These are phyloP conservation scores for Virgularia gustaviana DNA, from an alignment of 92 coral and sea anemone genomes.

Conservation along the genomic window DNA sequence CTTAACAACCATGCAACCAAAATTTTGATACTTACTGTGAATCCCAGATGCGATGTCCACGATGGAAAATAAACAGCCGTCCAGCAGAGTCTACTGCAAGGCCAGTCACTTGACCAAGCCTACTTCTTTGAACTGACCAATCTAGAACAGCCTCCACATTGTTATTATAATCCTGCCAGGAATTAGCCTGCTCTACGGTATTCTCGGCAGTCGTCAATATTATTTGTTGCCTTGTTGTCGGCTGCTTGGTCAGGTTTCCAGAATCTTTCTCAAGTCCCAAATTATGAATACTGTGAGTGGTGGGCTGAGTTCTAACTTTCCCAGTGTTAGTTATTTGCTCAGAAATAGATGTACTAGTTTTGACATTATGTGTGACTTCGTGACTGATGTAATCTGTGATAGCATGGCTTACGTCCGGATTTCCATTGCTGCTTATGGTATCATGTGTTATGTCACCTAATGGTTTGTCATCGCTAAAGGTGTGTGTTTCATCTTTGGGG, in stretches of 20 bases:
- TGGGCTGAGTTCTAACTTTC: background rate
- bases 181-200: background rate
- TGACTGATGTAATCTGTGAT: background rate
- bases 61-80: conserved; percentile 76
- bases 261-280: background rate
- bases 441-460: no score
- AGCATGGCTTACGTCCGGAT: no score
- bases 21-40: conserved; percentile 50
- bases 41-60: conserved; percentile 75
- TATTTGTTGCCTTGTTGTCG: conserved; percentile 40
- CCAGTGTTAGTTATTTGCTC: conserved; percentile 21
- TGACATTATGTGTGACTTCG: conserved; percentile 18
- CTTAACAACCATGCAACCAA: background rate
- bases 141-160: conserved; percentile 43
- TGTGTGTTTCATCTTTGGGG: no score
- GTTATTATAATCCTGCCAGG: background rate
- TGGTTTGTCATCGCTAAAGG: no score
- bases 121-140: conserved; percentile 54
- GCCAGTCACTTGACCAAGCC: conserved; percentile 87
- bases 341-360: conserved; percentile 24
- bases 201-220: conserved; percentile 28
- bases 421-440: no score
- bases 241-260: background rate
- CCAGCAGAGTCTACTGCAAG: conserved; percentile 71
- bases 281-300: background rate